Evolutionary conservation across 2,888 invertebrate species (phyloP).

Genomic region (Lydus trimaculatus): DNA sequence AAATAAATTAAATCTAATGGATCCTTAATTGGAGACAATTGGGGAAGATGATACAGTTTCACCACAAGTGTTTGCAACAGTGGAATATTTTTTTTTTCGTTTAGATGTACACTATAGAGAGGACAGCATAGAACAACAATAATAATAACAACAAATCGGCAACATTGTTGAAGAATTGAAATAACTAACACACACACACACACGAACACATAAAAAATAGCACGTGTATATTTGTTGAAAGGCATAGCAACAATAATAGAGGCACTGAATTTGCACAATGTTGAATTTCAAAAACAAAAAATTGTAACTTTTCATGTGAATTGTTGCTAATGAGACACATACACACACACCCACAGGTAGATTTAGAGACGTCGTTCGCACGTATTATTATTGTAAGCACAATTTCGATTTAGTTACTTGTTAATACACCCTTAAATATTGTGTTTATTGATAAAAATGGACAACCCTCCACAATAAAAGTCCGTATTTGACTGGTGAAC

Average conservation of each 20-base stretch:
- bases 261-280: background rate
- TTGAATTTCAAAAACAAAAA: background rate
- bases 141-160: slow-evolving; percentile 6
- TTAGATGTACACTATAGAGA: background rate
- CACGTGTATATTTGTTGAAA: background rate
- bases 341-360: background rate
- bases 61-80: slow-evolving; percentile 54
- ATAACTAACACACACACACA: background rate
- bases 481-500: slow-evolving; percentile 57
- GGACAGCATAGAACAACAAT: background rate
- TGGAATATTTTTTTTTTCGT: slow-evolving; percentile 21
- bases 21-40: slow-evolving; percentile 60
- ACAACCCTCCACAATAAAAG: slow-evolving; percentile 56
- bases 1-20: slow-evolving; percentile 62
- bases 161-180: background rate
- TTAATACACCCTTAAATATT: background rate
- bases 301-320: background rate
- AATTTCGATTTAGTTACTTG: too few relatives aligned
- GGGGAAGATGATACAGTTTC: slow-evolving; percentile 54
- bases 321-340: background rate
- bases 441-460: slow-evolving; percentile 20
- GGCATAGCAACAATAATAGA: background rate
- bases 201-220: background rate
- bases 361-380: too few relatives aligned
- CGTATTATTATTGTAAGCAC: too few relatives aligned